Evolutionary conservation across 2,888 invertebrate species (phyloP), one percentile per base, ranked within the genome.

Genomic region (Cotesia congregata): DNA sequence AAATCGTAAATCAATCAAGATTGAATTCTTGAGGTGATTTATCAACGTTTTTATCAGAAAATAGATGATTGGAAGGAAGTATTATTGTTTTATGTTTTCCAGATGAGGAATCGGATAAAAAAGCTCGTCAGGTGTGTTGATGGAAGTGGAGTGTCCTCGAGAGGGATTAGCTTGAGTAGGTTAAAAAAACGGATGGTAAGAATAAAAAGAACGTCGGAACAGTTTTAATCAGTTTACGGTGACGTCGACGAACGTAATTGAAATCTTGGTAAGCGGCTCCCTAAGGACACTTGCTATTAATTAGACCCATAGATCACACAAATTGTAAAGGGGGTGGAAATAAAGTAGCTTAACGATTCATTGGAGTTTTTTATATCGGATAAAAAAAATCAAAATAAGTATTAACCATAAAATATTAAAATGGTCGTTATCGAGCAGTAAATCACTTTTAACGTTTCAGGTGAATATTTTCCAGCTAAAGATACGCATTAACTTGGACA

Each of bases 171-270:
- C 50, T 50, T 50, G 50, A 50, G 50, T 50, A 50, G 9, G 12
- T 50, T 12, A 50, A 50, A 50, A 50, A 50, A 50, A 50, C 12
- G 12, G 9, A 50, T 50, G 6, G 50, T 30, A 30, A 50, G 50
- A 50, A 12, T 50, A 12, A 50, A 50, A 50, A 12, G 50, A 50
- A 12, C 12, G 12, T 4, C 9, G 50, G 50, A 50, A 50, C 50
- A 50, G 50, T 50, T 50, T 50, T 50, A 50, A 50, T 50, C 50
- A 50, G 50, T 50, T 50, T 50, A 50, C 50, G 50, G 50, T 50
- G 50, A 50, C 50, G 12, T 50, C 50, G 50, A 50, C 50, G 9
- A 12, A 50, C 50, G 12, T 50, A 50, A 50, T 50, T 50, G 50
- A 50, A 50, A 50, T 50, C 50, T 50, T 50, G 3, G 50, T 50